A percentile compares a stretch with the other conserved stretches of the same genome.
These are phyloP conservation scores for Smutsia temminckii DNA, from an alignment of 2,797 vertebrate genomes.

Conservation along the genomic window DNA sequence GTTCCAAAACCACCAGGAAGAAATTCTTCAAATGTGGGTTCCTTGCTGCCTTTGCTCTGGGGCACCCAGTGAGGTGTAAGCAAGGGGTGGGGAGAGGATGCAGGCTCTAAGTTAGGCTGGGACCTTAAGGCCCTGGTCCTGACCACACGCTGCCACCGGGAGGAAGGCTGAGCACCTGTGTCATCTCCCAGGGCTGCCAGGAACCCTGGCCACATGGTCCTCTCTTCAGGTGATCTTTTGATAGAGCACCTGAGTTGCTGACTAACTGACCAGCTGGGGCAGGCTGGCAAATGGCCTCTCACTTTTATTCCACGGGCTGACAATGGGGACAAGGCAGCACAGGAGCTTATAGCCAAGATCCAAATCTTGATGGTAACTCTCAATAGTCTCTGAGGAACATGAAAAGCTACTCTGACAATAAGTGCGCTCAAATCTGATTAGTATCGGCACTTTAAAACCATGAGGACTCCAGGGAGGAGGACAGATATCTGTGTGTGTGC, in stretches of 20 bases:
- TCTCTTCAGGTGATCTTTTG: background rate
- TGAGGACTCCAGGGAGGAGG: constrained; percentile 81
- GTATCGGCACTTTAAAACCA: constrained; percentile 91
- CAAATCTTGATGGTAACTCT: constrained; percentile 71
- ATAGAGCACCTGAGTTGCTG: background rate
- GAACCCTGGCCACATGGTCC: background rate
- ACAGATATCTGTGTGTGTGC: background rate
- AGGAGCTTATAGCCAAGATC: constrained; percentile 66
- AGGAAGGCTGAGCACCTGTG: background rate
- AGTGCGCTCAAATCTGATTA: constrained; percentile 94
- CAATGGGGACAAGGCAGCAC: background rate
- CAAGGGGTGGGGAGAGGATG: background rate
- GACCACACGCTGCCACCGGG: background rate
- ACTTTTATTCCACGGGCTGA: constrained; percentile 41
- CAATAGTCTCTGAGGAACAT: constrained; percentile 71
- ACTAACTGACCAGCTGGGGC: background rate
- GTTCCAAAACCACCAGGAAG: background rate
- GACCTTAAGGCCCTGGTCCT: background rate
- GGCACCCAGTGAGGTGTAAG: background rate
- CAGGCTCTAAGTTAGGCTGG: background rate
- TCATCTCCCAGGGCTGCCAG: background rate
- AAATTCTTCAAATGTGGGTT: background rate
- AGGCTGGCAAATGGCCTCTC: constrained; percentile 7
- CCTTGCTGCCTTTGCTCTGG: background rate
- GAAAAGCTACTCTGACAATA: constrained; percentile 86